Evolutionary conservation across 1,140 invertebrate species (phyloP).

Genomic region (Calycopis cecrops): DNA sequence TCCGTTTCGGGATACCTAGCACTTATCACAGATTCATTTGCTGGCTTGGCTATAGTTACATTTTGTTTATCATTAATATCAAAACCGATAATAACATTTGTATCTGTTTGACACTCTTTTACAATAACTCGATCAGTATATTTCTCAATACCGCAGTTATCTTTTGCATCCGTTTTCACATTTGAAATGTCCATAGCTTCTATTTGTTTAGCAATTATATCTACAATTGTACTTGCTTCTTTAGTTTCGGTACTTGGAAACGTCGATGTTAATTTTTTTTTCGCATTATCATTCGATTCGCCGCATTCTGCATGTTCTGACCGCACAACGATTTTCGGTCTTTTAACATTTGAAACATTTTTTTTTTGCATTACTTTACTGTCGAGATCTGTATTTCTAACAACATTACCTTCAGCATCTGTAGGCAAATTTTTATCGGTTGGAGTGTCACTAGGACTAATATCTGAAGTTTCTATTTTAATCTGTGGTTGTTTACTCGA

Average conservation of each 20-base stretch:
- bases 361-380: background rate
- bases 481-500: background rate
- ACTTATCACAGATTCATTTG: conserved; percentile 8
- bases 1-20: conserved; percentile 9
- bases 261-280: background rate
- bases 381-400: background rate
- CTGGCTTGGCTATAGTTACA: background rate
- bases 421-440: background rate
- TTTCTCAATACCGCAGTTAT: conserved; percentile 13
- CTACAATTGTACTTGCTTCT: conserved; percentile 5
- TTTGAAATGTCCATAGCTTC: conserved; percentile 2
- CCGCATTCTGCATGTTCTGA: background rate
- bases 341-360: background rate
- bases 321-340: conserved; percentile 2
- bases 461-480: background rate
- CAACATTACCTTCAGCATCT: background rate
- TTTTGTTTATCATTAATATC: background rate
- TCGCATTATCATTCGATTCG: background rate
- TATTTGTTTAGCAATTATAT: conserved; percentile 5
- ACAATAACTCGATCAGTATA: conserved; percentile 16
- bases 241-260: background rate
- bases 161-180: conserved; percentile 5
- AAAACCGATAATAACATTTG: conserved; percentile 11
- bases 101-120: conserved; percentile 14
- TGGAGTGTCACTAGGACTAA: background rate